Conservation (phyloP, 2,113 vertebrate species). For the Tyto alba region DNA sequence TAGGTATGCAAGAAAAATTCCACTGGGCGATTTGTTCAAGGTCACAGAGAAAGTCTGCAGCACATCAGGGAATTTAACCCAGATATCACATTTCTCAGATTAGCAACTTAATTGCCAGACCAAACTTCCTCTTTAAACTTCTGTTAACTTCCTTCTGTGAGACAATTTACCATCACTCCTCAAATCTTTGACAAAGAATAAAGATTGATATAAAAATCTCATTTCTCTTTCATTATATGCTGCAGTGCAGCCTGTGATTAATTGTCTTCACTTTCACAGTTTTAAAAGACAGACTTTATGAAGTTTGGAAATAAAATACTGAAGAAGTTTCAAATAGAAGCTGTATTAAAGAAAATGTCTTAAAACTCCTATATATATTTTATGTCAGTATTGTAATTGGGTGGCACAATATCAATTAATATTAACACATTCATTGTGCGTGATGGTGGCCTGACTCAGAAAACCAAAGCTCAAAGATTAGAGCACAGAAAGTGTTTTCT, state of each 20-base stretch:
- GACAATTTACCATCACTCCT: neutral
- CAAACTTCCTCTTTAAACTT: neutral
- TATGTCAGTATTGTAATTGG: neutral
- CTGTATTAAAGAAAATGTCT: neutral
- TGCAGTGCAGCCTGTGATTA: neutral
- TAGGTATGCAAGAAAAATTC: neutral
- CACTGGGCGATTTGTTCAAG: neutral
- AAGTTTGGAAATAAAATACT: neutral
- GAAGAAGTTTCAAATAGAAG: neutral
- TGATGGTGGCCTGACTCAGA: neutral
- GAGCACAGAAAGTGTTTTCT: neutral
- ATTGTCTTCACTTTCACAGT: neutral
- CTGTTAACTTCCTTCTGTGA: neutral
- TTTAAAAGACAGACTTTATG: neutral
- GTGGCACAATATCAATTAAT: neutral
- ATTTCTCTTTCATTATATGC: neutral
- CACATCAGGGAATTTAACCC: neutral
- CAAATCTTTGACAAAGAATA: neutral
- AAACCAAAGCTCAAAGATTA: neutral
- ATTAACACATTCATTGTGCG: neutral
- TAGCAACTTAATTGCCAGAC: neutral
- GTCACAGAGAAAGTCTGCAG: neutral
- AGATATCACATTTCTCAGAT: neutral
- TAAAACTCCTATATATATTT: neutral
- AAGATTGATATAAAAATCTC: neutral